Base-by-base conservation (phyloP, 2,113 vertebrate species). In the Rhombomys opimus region DNA sequence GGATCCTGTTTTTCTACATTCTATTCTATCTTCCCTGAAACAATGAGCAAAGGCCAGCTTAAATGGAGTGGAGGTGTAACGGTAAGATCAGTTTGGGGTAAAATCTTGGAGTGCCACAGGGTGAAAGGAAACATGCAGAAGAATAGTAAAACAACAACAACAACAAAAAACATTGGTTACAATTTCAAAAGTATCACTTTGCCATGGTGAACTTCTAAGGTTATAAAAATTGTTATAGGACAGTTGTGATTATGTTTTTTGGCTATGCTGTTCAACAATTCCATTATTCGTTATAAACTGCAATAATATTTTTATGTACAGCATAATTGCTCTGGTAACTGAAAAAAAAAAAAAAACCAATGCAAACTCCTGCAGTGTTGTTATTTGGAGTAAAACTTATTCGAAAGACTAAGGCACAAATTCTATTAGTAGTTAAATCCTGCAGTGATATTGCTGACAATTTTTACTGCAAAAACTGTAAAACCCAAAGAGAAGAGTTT, bases 401-500 rank as follows among this genome's bases (percentile, higher is more conserved):
- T 97, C 73, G 35, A 68, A 70, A 78, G 82, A 95, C 70, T 92
- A 90, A 92, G 65, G 81, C 72, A 96, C 15, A 96, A 96, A 90
- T 92, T 96, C 67, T 80, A 93, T 95, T 93, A 91, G 67, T 87
- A 80, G 70, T 96, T 95, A 88, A 95, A 90, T 93, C 76, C 72
- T 90, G 38, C 46, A 91, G 10, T 95, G 95, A 96, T 89, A 96
- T 20, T n/a, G 70, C 54, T 87, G 87, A 87, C 18, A 89, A 81
- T 94, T 97, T 97, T 92, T 90, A 97, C 38, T 78, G 30, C 2
- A 87, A 94, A 93, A 96, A 92, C 54, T 82, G 10, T 91, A 84
- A 96, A 97, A 89, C 23, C 46, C 61, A 95, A 96, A 90, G 57
- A 91, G 82, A 88, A 92, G 67, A 94, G 91, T 96, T 97, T 93